These are phyloP conservation scores for Drosophila persimilis DNA, from an alignment of 1,140 invertebrate species.

Conservation along the genomic window DNA sequence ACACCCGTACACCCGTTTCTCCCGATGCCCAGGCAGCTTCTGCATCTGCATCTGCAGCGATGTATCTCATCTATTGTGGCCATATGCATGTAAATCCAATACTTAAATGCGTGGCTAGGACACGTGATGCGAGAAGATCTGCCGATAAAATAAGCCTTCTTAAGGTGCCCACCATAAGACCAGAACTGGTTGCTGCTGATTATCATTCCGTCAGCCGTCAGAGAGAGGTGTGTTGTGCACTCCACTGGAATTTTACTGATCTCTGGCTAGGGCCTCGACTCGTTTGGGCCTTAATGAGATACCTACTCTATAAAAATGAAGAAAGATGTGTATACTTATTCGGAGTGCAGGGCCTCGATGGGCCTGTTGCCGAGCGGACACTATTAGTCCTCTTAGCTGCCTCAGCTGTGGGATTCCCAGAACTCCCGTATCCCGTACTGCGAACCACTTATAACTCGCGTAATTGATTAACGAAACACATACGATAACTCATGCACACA, in stretches of 20 bases:
- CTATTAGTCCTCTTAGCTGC: too few relatives aligned
- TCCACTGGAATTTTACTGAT: too few relatives aligned
- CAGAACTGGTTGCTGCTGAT: conserved; percentile 34
- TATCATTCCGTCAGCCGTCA: conserved; percentile 9
- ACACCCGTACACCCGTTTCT: too few relatives aligned
- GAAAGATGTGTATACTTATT: background rate
- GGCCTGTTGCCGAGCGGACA: too few relatives aligned
- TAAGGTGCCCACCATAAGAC: background rate
- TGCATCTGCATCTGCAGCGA: too few relatives aligned
- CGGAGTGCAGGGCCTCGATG: too few relatives aligned
- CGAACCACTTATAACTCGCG: background rate
- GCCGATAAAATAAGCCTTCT: background rate
- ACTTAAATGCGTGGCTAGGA: conserved; percentile 10
- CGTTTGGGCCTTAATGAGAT: background rate
- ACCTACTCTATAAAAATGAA: conserved; percentile 13
- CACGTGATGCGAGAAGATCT: conserved; percentile 40
- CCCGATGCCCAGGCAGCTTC: too few relatives aligned
- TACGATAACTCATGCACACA: background rate
- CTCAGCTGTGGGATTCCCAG: too few relatives aligned
- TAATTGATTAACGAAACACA: background rate
- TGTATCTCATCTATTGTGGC: too few relatives aligned
- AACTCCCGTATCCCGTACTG: background rate
- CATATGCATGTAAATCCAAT: too few relatives aligned
- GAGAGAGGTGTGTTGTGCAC: background rate
- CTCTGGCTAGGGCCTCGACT: too few relatives aligned